These are phyloP conservation scores for Volucella zonaria DNA, from an alignment of 2,888 invertebrate species.

Conservation along the genomic window DNA sequence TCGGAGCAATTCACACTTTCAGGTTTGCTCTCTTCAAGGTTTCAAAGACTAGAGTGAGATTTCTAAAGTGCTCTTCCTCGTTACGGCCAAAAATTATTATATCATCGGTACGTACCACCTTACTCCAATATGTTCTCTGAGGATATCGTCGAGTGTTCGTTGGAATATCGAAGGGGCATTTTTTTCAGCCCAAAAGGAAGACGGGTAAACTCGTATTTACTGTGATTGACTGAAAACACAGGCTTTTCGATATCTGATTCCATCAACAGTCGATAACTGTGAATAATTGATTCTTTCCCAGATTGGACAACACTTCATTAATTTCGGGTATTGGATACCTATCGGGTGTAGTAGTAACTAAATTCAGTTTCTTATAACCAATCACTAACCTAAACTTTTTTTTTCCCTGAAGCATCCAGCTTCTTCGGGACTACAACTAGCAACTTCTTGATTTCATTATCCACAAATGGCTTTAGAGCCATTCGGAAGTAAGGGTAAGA, in stretches of 20 bases:
- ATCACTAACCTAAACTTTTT: no score
- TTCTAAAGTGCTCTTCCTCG: conserved; percentile 26
- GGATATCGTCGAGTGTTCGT: conserved; percentile 13
- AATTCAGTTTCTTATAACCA: no score
- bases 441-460: no score
- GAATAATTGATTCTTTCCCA: conserved; percentile 14
- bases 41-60: conserved; percentile 13
- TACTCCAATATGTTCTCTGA: conserved; percentile 41
- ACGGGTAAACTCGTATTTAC: conserved; percentile 40
- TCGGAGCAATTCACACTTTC: conserved; percentile 43
- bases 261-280: no score
- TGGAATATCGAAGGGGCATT: conserved; percentile 47
- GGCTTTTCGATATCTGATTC: conserved; percentile 39
- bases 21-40: conserved; percentile 33
- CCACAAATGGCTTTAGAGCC: no score
- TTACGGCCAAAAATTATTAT: conserved; percentile 47
- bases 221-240: conserved; percentile 27
- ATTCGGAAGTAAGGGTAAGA: conserved; percentile 54
- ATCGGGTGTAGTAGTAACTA: conserved; percentile 29
- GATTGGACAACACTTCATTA: conserved; percentile 20
- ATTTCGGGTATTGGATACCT: conserved; percentile 27
- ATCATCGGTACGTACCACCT: no score
- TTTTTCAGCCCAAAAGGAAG: conserved; percentile 53
- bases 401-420: no score
- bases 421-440: no score